phyloP scores from a whole-genome alignment of 2,888 invertebrate species.

The Myopa testacea region DNA sequence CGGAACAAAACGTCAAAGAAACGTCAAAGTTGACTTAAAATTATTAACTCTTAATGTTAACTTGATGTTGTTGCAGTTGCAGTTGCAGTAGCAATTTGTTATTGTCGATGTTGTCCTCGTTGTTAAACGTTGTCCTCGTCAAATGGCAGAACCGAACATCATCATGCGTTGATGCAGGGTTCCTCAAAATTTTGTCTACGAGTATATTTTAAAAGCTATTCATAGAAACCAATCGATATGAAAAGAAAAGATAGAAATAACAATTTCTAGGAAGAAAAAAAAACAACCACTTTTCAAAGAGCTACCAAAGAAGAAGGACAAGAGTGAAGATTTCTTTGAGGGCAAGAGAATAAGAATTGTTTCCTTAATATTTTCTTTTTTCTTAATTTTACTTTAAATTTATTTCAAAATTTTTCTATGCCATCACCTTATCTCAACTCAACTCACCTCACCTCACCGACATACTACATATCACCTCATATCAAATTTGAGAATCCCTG shows the following conservation, averaged over 20 bases:
- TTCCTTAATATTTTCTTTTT: too few species aligned
- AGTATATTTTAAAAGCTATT: background rate
- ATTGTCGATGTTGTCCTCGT: conserved; percentile 10
- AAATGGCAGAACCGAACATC: conserved; percentile 38
- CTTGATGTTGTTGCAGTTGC: conserved; percentile 31
- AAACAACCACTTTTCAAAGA: too few species aligned
- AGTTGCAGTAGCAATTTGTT: conserved; percentile 19
- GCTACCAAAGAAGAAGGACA: too few species aligned
- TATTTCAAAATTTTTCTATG: too few species aligned
- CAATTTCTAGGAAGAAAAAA: too few species aligned
- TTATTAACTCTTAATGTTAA: background rate
- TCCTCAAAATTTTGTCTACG: background rate
- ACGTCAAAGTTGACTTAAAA: conserved; percentile 26
- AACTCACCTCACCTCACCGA: too few species aligned
- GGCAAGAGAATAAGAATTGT: too few species aligned
- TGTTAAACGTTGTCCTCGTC: conserved; percentile 32
- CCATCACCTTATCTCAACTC: too few species aligned
- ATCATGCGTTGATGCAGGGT: background rate
- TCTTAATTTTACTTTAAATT: too few species aligned
- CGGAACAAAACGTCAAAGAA: conserved; percentile 41
- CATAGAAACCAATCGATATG: too few species aligned
- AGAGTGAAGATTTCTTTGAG: too few species aligned
- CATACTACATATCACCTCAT: background rate
- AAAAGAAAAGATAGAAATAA: too few species aligned
- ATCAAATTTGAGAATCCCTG: background rate